A percentile compares a stretch with the other conserved stretches of the same genome.
These are phyloP conservation scores for Lathamus discolor DNA, from an alignment of 2,113 vertebrate genomes.

Conservation along the genomic window DNA sequence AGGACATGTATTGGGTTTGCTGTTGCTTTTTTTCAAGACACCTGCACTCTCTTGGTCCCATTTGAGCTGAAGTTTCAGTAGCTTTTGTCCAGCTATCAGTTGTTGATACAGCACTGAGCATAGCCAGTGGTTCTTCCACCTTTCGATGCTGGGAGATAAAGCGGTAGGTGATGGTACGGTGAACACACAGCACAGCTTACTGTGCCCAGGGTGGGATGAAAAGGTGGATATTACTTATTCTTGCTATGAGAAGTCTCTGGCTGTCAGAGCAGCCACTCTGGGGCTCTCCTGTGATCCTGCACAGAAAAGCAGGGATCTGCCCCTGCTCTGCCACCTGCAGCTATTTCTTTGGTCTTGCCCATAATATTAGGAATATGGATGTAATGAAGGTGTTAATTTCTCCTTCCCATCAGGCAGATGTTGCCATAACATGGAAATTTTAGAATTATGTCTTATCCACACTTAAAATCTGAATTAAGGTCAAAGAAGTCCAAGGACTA, in stretches of 20 bases:
- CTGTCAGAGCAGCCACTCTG: not conserved
- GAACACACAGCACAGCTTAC: not conserved
- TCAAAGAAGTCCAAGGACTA: not conserved
- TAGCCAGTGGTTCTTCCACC: not conserved
- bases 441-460: not conserved
- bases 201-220: not conserved
- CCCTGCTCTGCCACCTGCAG: not conserved
- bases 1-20: not conserved
- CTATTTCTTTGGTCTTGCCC: not conserved
- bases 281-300: not conserved
- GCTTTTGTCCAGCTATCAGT: not conserved
- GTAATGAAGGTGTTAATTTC: not conserved
- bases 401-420: not conserved
- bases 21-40: not conserved
- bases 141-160: not conserved
- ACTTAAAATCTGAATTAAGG: not conserved
- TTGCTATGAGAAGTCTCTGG: not conserved
- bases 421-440: not conserved
- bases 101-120: rapidly evolving
- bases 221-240: not conserved
- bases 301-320: not conserved
- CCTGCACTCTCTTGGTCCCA: not conserved
- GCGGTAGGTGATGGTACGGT: not conserved
- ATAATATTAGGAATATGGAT: not conserved
- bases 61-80: not conserved